Evolutionary conservation across 2,797 vertebrate species (phyloP).

Genomic region (Mallotus villosus): DNA sequence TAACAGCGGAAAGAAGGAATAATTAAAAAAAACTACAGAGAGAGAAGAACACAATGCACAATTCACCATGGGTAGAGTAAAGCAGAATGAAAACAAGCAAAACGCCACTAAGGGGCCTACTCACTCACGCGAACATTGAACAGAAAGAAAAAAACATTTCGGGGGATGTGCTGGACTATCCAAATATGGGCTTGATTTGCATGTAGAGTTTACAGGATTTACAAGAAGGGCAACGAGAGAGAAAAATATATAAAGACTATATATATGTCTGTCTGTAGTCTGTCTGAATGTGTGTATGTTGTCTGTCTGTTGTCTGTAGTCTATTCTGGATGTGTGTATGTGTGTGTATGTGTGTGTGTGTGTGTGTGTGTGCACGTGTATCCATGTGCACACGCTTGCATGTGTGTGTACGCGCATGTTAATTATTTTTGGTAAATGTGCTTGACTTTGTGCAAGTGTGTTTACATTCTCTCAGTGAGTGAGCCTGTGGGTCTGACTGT

Average conservation of each 20-base stretch:
- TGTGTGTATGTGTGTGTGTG: background rate
- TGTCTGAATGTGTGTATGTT: too few species aligned
- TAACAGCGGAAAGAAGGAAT: constrained; percentile 10
- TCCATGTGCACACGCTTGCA: background rate
- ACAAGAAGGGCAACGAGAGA: background rate
- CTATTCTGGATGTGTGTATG: background rate
- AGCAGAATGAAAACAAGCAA: constrained; percentile 59
- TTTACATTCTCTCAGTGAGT: constrained; percentile 8
- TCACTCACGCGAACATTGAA: constrained; percentile 47
- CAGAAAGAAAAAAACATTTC: background rate
- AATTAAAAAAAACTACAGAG: constrained; percentile 3
- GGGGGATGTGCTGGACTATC: constrained; percentile 22
- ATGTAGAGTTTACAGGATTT: background rate
- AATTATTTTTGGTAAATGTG: background rate
- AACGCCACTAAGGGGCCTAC: constrained; percentile 37
- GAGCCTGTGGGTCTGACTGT: constrained; percentile 5
- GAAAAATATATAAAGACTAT: background rate
- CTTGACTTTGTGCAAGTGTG: background rate
- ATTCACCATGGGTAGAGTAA: constrained; percentile 32
- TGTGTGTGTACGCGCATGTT: constrained; percentile 13
- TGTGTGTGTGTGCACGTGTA: background rate
- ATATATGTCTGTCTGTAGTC: background rate
- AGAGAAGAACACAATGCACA: constrained; percentile 27
- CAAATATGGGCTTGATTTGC: constrained; percentile 19
- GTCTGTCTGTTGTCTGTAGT: background rate